These are phyloP conservation scores for Oncorhynchus nerka DNA, from an alignment of 2,113 vertebrate genomes.

Conservation along the genomic window DNA sequence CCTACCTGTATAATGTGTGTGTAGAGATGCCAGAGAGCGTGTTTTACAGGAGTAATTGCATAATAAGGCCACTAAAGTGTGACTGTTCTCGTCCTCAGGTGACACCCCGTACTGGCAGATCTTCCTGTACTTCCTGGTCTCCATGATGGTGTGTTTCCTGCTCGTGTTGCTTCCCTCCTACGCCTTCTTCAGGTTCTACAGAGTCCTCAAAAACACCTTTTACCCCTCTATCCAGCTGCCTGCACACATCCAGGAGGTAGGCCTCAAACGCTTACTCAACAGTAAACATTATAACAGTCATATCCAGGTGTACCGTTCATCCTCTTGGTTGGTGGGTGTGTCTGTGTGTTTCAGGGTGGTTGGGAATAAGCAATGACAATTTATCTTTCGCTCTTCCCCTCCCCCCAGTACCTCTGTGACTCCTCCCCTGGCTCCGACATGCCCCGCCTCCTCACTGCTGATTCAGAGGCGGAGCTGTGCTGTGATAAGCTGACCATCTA, in stretches of 20 bases:
- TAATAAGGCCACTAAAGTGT: not conserved
- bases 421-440: slow-evolving; percentile 23
- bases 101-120: slow-evolving; percentile 49
- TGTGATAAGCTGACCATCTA: slow-evolving; percentile 48
- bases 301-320: too few relatives aligned
- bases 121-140: slow-evolving; percentile 50
- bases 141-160: slow-evolving; percentile 49
- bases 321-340: slow-evolving; percentile 33
- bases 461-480: slow-evolving; percentile 35
- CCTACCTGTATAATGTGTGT: too few relatives aligned
- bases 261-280: not conserved
- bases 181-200: slow-evolving; percentile 14
- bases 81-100: slow-evolving; percentile 40
- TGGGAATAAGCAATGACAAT: too few relatives aligned
- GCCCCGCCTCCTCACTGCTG: slow-evolving; percentile 51
- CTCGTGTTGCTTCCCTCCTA: slow-evolving; percentile 4
- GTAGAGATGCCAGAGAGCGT: too few relatives aligned
- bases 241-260: slow-evolving; percentile 54
- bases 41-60: too few relatives aligned
- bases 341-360: too few relatives aligned
- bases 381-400: not conserved
- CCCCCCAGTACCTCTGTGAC: slow-evolving; percentile 43
- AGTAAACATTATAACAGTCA: not conserved
- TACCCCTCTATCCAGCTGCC: slow-evolving; percentile 54
- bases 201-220: slow-evolving; percentile 28